Percentiles rank a stretch among this genome's conserved stretches.
These are phyloP conservation scores for Lagodon rhomboides DNA, from an alignment of 2,797 vertebrate species.

Conservation along the genomic window DNA sequence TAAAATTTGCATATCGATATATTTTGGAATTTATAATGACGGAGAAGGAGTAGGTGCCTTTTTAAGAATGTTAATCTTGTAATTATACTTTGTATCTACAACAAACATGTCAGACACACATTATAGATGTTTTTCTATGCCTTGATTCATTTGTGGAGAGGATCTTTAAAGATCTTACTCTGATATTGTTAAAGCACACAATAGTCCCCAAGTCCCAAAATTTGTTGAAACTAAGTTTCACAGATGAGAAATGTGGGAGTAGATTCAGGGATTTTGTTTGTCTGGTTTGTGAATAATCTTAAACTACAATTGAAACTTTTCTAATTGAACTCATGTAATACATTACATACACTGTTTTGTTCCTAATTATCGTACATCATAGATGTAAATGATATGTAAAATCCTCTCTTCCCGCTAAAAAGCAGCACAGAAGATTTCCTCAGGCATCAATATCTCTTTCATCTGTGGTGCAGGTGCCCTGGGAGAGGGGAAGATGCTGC, in stretches of 20 bases:
- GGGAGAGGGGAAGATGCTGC: slow-evolving; percentile 68
- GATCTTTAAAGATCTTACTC: background rate
- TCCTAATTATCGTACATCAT: too few species aligned
- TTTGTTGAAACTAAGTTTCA: background rate
- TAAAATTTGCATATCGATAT: too few species aligned
- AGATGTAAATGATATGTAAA: too few species aligned
- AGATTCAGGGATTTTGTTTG: background rate
- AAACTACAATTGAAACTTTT: background rate
- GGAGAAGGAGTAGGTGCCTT: too few species aligned
- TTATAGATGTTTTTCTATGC: too few species aligned
- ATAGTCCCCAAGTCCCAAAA: background rate
- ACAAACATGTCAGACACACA: too few species aligned
- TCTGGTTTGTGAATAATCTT: background rate
- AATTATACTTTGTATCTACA: too few species aligned
- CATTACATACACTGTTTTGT: too few species aligned
- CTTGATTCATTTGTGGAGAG: too few species aligned
- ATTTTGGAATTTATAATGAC: too few species aligned
- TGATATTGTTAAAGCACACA: background rate
- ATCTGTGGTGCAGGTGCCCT: slow-evolving; percentile 21
- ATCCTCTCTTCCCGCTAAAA: background rate
- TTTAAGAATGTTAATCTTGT: too few species aligned
- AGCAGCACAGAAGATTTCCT: background rate
- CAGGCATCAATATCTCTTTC: background rate
- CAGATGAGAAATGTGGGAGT: background rate
- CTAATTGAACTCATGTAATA: too few species aligned